Evolutionary conservation across 2,113 vertebrate species (phyloP).

Genomic region (Platysteira castanea): DNA sequence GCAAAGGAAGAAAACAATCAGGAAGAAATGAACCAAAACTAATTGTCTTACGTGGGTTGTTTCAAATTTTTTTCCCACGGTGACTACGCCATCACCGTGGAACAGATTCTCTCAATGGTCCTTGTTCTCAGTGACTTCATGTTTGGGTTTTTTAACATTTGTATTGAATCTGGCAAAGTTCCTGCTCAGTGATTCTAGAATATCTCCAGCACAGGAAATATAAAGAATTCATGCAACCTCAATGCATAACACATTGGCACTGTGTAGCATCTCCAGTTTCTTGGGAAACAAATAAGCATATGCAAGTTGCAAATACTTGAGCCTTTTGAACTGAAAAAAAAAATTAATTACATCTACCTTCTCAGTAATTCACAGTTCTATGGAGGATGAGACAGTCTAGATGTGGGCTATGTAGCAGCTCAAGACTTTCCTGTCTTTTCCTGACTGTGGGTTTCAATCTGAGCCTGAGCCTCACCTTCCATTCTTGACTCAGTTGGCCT

Average conservation of each 20-base stretch:
- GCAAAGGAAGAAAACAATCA: neutral
- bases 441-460: neutral
- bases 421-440: neutral
- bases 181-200: slow-evolving; percentile 1
- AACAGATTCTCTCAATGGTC: neutral
- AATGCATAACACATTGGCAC: neutral
- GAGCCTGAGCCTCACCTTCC: neutral
- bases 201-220: neutral
- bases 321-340: neutral
- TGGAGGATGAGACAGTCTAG: neutral
- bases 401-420: neutral
- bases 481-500: fast-evolving
- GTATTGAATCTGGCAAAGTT: neutral
- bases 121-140: neutral
- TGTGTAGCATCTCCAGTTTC: neutral
- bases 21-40: neutral
- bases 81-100: neutral
- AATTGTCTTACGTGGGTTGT: neutral
- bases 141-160: neutral
- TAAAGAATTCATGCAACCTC: neutral
- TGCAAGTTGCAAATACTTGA: neutral
- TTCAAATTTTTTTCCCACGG: neutral
- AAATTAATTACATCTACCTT: neutral
- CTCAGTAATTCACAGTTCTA: neutral
- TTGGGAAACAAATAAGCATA: neutral